Evolutionary conservation across 1,140 invertebrate species (phyloP).

Genomic region (Eciton burchellii): DNA sequence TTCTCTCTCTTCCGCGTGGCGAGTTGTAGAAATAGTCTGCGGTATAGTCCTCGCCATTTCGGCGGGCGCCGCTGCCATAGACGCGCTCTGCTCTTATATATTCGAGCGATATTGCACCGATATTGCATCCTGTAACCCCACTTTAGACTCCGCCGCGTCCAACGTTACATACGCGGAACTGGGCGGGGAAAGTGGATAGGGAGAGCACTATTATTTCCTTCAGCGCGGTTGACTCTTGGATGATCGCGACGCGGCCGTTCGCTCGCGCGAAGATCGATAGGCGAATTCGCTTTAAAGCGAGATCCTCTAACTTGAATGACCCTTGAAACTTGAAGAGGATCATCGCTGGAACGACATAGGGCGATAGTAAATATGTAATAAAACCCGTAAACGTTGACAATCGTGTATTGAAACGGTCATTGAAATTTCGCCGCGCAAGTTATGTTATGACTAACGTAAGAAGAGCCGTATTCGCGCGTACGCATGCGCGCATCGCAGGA

Average conservation of each 20-base stretch:
- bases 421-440: too few relatives aligned
- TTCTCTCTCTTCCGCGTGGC: constrained; percentile 56
- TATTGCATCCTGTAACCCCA: constrained; percentile 65
- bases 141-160: constrained; percentile 39
- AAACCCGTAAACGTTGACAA: too few relatives aligned
- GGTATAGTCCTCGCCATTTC: constrained; percentile 62
- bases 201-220: constrained; percentile 49
- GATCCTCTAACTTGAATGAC: background rate
- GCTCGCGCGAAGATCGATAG: constrained; percentile 7
- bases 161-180: constrained; percentile 27
- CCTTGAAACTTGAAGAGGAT: background rate
- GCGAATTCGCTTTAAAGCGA: background rate
- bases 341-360: too few relatives aligned
- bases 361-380: too few relatives aligned
- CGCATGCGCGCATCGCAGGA: too few relatives aligned
- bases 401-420: too few relatives aligned
- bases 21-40: constrained; percentile 72
- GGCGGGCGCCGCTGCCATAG: constrained; percentile 44
- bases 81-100: constrained; percentile 58
- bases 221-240: constrained; percentile 37
- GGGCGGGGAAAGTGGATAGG: constrained; percentile 11
- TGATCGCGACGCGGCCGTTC: constrained; percentile 14
- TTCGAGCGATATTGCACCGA: constrained; percentile 69
- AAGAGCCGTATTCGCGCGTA: too few relatives aligned
- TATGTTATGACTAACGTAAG: too few relatives aligned